Base-by-base conservation (phyloP, 2,888 invertebrate genomes). In the Chaitophorus viminalis region DNA sequence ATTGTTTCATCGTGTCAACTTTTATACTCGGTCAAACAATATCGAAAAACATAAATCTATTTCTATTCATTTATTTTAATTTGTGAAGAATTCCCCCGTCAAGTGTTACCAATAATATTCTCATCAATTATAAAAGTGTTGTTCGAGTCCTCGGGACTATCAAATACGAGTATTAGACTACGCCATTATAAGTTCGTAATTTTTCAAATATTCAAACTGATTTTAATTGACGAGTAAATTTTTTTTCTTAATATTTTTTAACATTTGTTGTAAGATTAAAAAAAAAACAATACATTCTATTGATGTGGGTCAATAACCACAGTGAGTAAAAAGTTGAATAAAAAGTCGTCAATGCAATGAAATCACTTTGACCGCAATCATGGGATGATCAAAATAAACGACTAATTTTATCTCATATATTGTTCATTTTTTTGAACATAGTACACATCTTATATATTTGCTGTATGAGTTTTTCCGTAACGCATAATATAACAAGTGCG, bases 1-100 rank as follows among this genome's bases (percentile, higher is more conserved):
- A 84, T 84, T 84, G n/a, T 76, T 76, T 72, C 21, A 68, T 81
- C 29, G 21, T 29, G 36, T 46, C 36, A 31, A 74, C 21, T 81
- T 81, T 68, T n/a, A 54, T 82, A 54, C 8, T 17, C 46, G 9
- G 31, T 31, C 70, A 36, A 82, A 33, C 82, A 39, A 70, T 70
- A 14, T 46, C 14, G n/a, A 33, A 9, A 68, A 39, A 0, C 39
- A 46, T 68, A 81, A 68, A n/a, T 79, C 65, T 39, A 79, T 81
- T 33, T 52, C 8, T 21, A 2, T 25, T 78, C 65, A 52, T 78
- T 78, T 17, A 39, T 36, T 79, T 79, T 79, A 65, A 65, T 65
- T 79, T 60, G 2, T n/a, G 14, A 11, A 60, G 14, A 31, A 29
- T 70, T 3, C 70, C 14, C 21, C 14, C 21, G 60, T 60, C 60